Conservation (phyloP, 2,888 invertebrate genomes). For the Idaea straminata region DNA sequence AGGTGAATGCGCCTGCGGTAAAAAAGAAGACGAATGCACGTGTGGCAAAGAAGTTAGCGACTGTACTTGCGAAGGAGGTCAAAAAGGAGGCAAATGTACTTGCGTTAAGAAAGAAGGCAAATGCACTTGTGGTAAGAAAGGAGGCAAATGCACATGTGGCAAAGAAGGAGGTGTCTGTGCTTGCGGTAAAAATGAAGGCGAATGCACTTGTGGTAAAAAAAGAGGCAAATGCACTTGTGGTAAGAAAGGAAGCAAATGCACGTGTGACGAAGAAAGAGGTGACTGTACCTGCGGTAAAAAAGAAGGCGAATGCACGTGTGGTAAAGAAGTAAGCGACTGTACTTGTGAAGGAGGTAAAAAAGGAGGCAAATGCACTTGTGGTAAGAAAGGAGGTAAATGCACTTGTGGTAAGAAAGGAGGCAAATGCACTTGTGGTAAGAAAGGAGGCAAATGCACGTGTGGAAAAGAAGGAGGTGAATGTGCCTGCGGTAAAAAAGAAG, state of each 20-base stretch:
- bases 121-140: not conserved
- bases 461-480: too few relatives aligned
- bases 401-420: too few relatives aligned
- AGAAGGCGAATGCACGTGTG: too few relatives aligned
- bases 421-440: too few relatives aligned
- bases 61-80: not conserved
- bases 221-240: not conserved
- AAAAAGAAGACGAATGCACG: not conserved
- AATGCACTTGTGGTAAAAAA: not conserved
- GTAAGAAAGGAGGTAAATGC: too few relatives aligned
- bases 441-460: too few relatives aligned
- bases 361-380: too few relatives aligned
- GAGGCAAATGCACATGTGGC: not conserved
- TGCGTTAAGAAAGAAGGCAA: not conserved
- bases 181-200: not conserved
- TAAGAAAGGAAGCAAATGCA: not conserved
- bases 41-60: not conserved
- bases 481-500: too few relatives aligned
- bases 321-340: not conserved
- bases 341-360: too few relatives aligned
- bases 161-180: not conserved
- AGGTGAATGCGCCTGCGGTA: not conserved
- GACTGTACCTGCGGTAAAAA: too few relatives aligned
- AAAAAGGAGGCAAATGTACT: not conserved
- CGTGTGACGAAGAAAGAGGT: not conserved